These are phyloP conservation scores for Nesidiocoris tenuis DNA, from an alignment of 2,888 invertebrate genomes.

Conservation along the genomic window DNA sequence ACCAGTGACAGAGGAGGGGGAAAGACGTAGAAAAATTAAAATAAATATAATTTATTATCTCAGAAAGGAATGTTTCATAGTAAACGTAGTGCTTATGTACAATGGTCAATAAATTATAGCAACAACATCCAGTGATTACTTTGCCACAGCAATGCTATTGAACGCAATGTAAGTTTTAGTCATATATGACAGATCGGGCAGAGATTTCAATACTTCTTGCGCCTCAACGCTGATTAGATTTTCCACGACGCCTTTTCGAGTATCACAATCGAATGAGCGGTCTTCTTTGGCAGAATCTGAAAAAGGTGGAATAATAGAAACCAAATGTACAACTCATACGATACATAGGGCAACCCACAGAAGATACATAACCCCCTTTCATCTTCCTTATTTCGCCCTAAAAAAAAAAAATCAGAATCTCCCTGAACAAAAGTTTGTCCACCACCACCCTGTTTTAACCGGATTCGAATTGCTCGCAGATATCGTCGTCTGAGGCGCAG, in stretches of 20 bases:
- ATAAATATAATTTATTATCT: conserved; percentile 34
- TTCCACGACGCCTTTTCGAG: conserved; percentile 2
- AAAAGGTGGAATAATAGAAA: background rate
- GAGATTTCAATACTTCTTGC: conserved; percentile 47
- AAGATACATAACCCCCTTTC: too few relatives aligned
- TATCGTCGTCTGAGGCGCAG: too few relatives aligned
- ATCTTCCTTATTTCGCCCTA: too few relatives aligned
- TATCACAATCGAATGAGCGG: conserved; percentile 21
- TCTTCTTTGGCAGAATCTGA: conserved; percentile 30
- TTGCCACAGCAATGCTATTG: conserved; percentile 14
- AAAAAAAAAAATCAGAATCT: too few relatives aligned
- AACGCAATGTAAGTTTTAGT: conserved; percentile 49
- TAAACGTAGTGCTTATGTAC: conserved; percentile 28
- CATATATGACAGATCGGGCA: conserved; percentile 50
- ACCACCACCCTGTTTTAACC: too few relatives aligned
- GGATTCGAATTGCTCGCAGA: too few relatives aligned
- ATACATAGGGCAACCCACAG: too few relatives aligned
- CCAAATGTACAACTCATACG: too few relatives aligned
- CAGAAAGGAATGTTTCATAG: conserved; percentile 19
- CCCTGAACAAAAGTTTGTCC: too few relatives aligned
- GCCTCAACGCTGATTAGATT: conserved; percentile 48
- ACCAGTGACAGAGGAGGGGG: too few relatives aligned
- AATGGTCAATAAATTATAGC: conserved; percentile 9
- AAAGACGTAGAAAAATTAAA: background rate
- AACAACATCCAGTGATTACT: background rate